Percentiles rank a stretch among this genome's conserved stretches.
Conservation (phyloP, 2,113 vertebrate genomes). For the Amazona vittata region DNA sequence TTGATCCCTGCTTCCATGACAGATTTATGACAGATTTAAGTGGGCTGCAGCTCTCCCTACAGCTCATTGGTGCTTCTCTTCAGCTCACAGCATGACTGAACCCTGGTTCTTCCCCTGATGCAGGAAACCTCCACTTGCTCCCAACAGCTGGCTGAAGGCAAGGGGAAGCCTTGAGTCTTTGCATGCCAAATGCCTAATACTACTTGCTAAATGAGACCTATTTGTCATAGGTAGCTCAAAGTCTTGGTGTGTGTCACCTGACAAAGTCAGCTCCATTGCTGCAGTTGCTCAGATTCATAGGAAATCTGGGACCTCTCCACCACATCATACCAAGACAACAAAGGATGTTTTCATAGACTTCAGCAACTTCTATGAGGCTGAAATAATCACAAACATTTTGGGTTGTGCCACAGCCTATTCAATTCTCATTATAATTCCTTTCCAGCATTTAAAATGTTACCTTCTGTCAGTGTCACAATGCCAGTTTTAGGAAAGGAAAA, state of each 20-base stretch:
- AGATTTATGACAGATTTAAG: not conserved
- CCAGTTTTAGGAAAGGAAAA: not conserved
- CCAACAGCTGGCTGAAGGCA: not conserved
- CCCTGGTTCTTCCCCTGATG: not conserved
- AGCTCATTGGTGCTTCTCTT: not conserved
- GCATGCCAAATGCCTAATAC: constrained; percentile 5
- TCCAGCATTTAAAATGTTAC: constrained; percentile 40
- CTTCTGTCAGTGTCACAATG: not conserved
- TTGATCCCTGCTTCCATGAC: not conserved
- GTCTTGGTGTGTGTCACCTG: constrained; percentile 71
- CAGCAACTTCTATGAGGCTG: constrained; percentile 61
- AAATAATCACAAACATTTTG: constrained; percentile 57
- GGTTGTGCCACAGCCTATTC: constrained; percentile 38
- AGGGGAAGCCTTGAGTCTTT: not conserved
- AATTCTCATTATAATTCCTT: constrained; percentile 58
- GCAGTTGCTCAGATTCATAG: constrained; percentile 14
- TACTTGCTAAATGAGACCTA: not conserved
- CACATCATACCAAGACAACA: constrained; percentile 49
- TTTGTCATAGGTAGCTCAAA: constrained; percentile 55
- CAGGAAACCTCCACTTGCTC: not conserved
- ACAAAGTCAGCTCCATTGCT: constrained; percentile 53
- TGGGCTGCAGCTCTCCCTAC: not conserved
- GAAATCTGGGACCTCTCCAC: constrained; percentile 65
- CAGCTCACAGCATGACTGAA: fast-evolving
- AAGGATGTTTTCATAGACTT: constrained; percentile 60